Evolutionary conservation across 1,140 invertebrate species (phyloP).

Genomic region (Lordiphosa stackelbergi): DNA sequence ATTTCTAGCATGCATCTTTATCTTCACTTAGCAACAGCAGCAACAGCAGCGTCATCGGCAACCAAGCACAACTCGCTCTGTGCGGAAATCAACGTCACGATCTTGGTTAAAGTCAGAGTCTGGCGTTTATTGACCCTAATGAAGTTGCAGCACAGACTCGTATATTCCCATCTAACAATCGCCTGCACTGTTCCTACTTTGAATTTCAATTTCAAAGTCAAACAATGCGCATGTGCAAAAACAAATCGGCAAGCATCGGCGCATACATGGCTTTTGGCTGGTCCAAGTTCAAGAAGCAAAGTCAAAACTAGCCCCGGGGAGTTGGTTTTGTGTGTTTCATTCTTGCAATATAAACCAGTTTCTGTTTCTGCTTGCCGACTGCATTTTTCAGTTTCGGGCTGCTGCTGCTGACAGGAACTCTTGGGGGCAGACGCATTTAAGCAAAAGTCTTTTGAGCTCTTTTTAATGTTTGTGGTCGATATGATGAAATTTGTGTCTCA

Average conservation of each 20-base stretch:
- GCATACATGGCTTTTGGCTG: slow-evolving; percentile 34
- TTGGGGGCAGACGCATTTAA: slow-evolving; percentile 46
- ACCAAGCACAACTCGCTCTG: neutral
- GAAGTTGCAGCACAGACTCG: slow-evolving; percentile 40
- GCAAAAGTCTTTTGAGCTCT: slow-evolving; percentile 31
- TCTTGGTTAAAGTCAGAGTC: slow-evolving; percentile 16
- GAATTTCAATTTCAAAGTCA: slow-evolving; percentile 62
- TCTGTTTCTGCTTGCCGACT: slow-evolving; percentile 17
- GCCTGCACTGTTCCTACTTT: slow-evolving; percentile 10
- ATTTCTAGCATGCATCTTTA: slow-evolving; percentile 2
- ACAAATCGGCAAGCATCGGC: slow-evolving; percentile 32
- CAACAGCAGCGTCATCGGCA: neutral
- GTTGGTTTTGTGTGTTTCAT: slow-evolving; percentile 17
- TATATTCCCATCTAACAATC: neutral
- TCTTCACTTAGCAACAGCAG: slow-evolving; percentile 1
- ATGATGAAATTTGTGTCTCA: slow-evolving; percentile 29
- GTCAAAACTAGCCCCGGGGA: slow-evolving; percentile 15
- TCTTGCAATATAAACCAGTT: slow-evolving; percentile 56
- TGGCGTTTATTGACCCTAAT: slow-evolving; percentile 72
- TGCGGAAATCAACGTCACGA: slow-evolving; percentile 35
- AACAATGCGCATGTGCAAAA: slow-evolving; percentile 38
- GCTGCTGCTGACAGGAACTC: slow-evolving; percentile 1
- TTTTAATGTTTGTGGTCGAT: slow-evolving; percentile 33
- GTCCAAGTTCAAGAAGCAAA: slow-evolving; percentile 63
- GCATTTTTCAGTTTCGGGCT: slow-evolving; percentile 25